phyloP scores from a whole-genome alignment of 2,797 vertebrate genomes.

The Onychomys leucogaster region DNA sequence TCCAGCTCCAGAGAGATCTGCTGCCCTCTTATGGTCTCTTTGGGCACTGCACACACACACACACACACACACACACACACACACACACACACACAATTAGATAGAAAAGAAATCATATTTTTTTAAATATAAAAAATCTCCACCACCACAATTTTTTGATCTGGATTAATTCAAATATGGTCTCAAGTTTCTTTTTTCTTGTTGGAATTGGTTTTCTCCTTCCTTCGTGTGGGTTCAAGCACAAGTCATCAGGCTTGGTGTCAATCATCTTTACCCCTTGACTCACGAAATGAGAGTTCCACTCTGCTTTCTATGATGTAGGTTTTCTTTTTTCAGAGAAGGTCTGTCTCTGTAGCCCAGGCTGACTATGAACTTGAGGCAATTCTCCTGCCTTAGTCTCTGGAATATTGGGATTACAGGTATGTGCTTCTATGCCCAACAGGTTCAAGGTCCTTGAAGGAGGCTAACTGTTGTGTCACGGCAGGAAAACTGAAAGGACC shows the following conservation, averaged over 20 bases:
- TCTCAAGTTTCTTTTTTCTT: neutral
- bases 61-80: neutral
- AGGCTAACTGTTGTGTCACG: accelerated
- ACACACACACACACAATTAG: neutral
- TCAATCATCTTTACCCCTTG: neutral
- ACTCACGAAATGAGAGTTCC: neutral
- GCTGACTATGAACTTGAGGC: neutral
- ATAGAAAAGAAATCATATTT: neutral
- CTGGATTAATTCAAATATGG: neutral
- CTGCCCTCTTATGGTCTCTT: neutral
- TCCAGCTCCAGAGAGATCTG: neutral
- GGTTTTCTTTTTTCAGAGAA: neutral
- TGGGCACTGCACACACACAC: neutral
- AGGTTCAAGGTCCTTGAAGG: neutral
- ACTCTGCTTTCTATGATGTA: neutral
- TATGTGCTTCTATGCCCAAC: neutral
- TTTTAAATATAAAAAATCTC: neutral
- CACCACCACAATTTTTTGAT: neutral
- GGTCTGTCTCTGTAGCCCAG: neutral
- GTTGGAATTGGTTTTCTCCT: neutral
- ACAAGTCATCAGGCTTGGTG: neutral
- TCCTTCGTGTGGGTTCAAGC: neutral
- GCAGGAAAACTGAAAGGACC: neutral
- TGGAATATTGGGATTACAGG: neutral
- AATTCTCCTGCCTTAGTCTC: neutral